Base-by-base conservation (phyloP, 2,797 vertebrate genomes). In the Danio choprae region DNA sequence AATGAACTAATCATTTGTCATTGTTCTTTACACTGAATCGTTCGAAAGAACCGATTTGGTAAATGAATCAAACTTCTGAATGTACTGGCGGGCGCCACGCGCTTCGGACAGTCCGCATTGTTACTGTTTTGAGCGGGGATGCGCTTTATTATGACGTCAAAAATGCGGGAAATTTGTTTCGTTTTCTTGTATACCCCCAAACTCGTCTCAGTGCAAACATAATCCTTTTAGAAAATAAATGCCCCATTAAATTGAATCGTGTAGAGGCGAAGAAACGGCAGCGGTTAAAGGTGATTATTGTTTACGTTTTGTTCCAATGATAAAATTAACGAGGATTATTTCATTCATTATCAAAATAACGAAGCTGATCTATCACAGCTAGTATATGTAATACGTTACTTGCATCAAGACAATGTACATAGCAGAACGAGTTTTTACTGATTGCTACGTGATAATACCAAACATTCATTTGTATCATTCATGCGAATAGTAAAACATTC, bases 81-180 rank as follows among this genome's bases (percentile, higher is more conserved):
- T 46, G 44, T 46, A 7, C 2, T 1, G 12, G 5, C 2, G 7
- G 2, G 16, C 7, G 29, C 18, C 41, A 29, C 7, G 40, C 3
- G 13, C 12, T 1, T 4, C 13, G 1, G 44, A 15, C 10, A 1
- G 6, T 16, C 18, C 12, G 1, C 7, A 58, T 58, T 16, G 8
- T 71, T 53, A 18, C 9, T 10, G 8, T 29, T 44, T 59, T 3
- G 3, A 8, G 41, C 5, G n/a, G 5, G 11, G 5, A 5, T 13
- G 36, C 68, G 29, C 48, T 38, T 69, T 50, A 2, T 38, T 12
- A 7, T 70, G 68, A 70, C 68, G 68, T 70, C 38, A 10, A 40
- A 71, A 71, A 56, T 6, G 69, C 69, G 69, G 69, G 69, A 72
- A 4, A 44, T 70, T 53, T 70, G 16, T 40, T 38, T 40, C 1